A percentile compares a stretch with the other conserved stretches of the same genome.
phyloP scores from a whole-genome alignment of 2,888 invertebrate genomes.

The Cheiracanthium punctorium region DNA sequence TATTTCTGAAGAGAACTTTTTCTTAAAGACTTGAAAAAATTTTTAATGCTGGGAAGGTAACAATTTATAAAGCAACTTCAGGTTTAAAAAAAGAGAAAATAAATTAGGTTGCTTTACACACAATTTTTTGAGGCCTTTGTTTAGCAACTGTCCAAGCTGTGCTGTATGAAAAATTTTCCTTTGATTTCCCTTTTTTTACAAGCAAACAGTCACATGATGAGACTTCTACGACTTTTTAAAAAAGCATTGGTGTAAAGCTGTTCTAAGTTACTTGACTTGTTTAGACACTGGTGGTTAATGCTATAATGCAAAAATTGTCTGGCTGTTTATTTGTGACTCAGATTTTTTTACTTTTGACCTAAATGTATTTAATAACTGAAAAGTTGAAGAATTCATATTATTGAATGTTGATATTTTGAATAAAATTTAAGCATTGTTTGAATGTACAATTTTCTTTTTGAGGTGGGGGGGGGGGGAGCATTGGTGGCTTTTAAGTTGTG shows the following conservation, averaged over 20 bases:
- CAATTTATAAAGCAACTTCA: neutral
- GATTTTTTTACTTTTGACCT: no score
- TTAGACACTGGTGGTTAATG: neutral
- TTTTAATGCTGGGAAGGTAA: slow-evolving; percentile 1
- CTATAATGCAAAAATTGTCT: neutral
- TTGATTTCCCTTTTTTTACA: neutral
- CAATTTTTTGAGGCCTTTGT: slow-evolving; percentile 13
- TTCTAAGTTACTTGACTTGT: neutral
- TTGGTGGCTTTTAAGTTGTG: no score
- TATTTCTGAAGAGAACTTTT: slow-evolving; percentile 8
- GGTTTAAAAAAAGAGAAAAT: neutral
- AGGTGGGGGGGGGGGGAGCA: no score
- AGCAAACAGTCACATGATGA: neutral
- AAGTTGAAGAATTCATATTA: neutral
- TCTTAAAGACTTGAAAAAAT: neutral
- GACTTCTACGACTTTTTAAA: neutral
- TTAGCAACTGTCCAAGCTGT: slow-evolving; percentile 1
- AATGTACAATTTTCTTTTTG: no score
- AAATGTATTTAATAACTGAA: neutral
- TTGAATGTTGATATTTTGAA: neutral
- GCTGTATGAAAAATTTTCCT: neutral
- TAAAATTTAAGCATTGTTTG: neutral
- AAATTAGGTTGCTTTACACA: neutral
- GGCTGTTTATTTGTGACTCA: neutral
- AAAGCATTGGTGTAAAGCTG: neutral